Evolutionary conservation across 2,113 vertebrate genomes (phyloP), one percentile per base, ranked within the genome.

Genomic region (Podocnemis expansa): DNA sequence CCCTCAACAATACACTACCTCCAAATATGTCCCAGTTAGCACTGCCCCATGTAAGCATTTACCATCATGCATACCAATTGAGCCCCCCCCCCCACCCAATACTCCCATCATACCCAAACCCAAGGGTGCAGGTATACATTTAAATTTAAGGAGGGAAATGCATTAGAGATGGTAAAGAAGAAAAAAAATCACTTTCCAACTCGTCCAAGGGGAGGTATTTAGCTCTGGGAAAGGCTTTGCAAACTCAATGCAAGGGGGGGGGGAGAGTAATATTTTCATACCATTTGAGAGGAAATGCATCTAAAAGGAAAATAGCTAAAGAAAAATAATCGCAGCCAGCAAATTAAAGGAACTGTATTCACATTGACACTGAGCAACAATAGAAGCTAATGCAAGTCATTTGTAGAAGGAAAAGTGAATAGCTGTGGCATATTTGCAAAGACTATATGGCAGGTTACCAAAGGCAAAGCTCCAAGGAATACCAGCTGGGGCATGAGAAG

Each of bases 401-500:
- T 97, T 97, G 96, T 82, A 96, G 96, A 97, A 97, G 95, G 96
- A 96, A 97, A 97, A 96, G 96, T 95, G 94, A 97, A 97, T 96
- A 97, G 95, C 96, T 94, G 93, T 95, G 97, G 95, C 97, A 97
- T 97, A 97, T 97, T 96, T 97, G 97, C 97, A 97, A 97, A 97
- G 96, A 96, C 96, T 97, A 94, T 92, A 91, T 98, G 98, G 98
- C 98, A 97, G 95, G 88, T 94, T 97, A 91, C 97, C 97, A 98
- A 96, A 97, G 97, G 98, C 98, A 98, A 90, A 94, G 85, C 95
- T 98, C 97, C 98, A 98, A 97, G 97, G 96, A 96, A 91, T 96
- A 97, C 97, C 98, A 98, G 97, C 97, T 98, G 98, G 98, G 97
- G 93, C 93, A 96, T 92, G 94, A 96, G 96, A 97, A 97, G 95